Evolutionary conservation across 2,797 vertebrate genomes (phyloP).

Genomic region (Callimico goeldii): DNA sequence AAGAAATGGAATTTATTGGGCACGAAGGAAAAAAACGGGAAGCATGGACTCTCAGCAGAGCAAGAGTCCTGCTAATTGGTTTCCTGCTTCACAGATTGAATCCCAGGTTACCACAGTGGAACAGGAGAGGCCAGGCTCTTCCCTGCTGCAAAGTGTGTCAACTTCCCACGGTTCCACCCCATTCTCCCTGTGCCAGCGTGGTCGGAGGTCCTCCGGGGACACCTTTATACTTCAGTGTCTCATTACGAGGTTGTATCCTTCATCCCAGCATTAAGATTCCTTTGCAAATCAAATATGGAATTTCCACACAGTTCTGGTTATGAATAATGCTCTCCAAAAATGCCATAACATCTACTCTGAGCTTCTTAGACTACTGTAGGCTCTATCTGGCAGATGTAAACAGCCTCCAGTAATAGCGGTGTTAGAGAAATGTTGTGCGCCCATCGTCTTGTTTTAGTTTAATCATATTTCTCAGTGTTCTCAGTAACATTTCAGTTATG

Average conservation of each 20-base stretch:
- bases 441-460: not conserved
- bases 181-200: not conserved
- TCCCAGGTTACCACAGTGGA: not conserved
- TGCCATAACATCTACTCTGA: not conserved
- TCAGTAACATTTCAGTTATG: not conserved
- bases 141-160: not conserved
- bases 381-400: not conserved
- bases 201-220: not conserved
- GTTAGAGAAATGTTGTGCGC: not conserved
- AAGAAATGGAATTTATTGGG: not conserved
- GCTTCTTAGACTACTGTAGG: not conserved
- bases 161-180: not conserved
- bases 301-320: not conserved
- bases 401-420: not conserved
- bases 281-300: not conserved
- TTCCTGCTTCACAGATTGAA: not conserved
- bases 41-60: not conserved
- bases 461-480: not conserved
- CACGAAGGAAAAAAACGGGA: not conserved
- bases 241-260: not conserved
- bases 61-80: not conserved
- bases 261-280: not conserved
- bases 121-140: not conserved
- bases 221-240: not conserved
- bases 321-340: not conserved